These are phyloP conservation scores for Heliconius melpomene DNA, from an alignment of 1,140 invertebrate genomes.

Conservation along the genomic window DNA sequence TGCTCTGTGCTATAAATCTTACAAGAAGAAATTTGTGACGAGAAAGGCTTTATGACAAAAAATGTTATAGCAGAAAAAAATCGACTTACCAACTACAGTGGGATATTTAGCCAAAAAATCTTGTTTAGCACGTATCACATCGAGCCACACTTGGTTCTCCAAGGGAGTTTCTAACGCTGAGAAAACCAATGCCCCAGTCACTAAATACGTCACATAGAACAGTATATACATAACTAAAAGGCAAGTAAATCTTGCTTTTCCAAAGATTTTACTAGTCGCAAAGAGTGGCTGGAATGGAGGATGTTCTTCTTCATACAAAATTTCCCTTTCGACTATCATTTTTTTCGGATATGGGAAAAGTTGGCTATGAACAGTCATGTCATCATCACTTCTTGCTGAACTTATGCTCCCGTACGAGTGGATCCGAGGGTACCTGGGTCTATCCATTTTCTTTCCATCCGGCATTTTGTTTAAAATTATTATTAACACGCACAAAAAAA, in stretches of 20 bases:
- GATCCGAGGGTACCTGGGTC: constrained; percentile 61
- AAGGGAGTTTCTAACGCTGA: constrained; percentile 86
- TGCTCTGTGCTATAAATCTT: not conserved
- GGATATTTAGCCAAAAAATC: constrained; percentile 83
- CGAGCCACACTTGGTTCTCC: constrained; percentile 82
- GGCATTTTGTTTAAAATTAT: constrained; percentile 11
- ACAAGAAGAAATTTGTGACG: not conserved
- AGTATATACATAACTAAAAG: constrained; percentile 82
- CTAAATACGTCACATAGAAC: constrained; percentile 87
- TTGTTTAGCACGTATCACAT: constrained; percentile 80
- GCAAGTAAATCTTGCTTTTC: constrained; percentile 74
- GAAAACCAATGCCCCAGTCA: constrained; percentile 89
- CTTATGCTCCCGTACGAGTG: constrained; percentile 77
- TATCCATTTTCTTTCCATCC: constrained; percentile 49
- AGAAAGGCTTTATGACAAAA: not conserved
- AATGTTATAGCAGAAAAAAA: not conserved
- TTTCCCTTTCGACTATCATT: constrained; percentile 65
- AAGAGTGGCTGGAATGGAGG: constrained; percentile 68
- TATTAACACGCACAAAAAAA: constrained; percentile 3
- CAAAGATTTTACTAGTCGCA: constrained; percentile 65
- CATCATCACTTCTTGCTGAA: constrained; percentile 66
- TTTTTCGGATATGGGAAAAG: constrained; percentile 70
- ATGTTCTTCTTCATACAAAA: constrained; percentile 71
- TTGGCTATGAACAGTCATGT: constrained; percentile 75
- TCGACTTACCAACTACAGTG: constrained; percentile 77